Percentiles rank a stretch among this genome's conserved stretches.
Conservation (phyloP, 2,888 invertebrate species). For the Drosophila leonis region DNA sequence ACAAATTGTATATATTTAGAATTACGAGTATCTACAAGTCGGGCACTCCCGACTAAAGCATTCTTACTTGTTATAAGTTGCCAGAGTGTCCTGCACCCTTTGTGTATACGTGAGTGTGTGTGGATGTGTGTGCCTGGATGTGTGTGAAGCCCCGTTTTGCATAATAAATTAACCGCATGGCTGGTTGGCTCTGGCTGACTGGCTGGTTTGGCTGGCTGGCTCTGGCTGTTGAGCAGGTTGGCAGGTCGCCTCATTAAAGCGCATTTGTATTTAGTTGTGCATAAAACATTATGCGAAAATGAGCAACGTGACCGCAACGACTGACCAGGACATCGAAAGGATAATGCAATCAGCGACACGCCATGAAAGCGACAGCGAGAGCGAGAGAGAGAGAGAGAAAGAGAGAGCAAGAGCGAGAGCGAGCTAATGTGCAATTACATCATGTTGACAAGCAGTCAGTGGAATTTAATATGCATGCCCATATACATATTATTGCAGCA, state of each 20-base stretch:
- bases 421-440: slow-evolving; percentile 35
- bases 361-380: neutral
- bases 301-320: slow-evolving; percentile 70
- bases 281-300: slow-evolving; percentile 78
- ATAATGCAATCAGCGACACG: slow-evolving; percentile 41
- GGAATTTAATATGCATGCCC: slow-evolving; percentile 2
- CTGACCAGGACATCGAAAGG: slow-evolving; percentile 19
- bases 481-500: no score
- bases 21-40: neutral
- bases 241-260: slow-evolving; percentile 71
- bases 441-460: slow-evolving; percentile 39
- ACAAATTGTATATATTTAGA: neutral
- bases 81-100: slow-evolving; percentile 15
- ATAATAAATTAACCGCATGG: slow-evolving; percentile 78
- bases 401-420: neutral
- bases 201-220: slow-evolving; percentile 34
- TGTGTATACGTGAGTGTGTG: neutral
- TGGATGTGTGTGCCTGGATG: slow-evolving; percentile 5
- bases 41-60: neutral
- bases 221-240: slow-evolving; percentile 4
- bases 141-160: slow-evolving; percentile 65
- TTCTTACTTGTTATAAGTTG: slow-evolving; percentile 58
- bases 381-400: neutral
- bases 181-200: slow-evolving; percentile 44
- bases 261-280: slow-evolving; percentile 81